phyloP scores from a whole-genome alignment of 2,113 vertebrate species.

The Lipophrys pholis region DNA sequence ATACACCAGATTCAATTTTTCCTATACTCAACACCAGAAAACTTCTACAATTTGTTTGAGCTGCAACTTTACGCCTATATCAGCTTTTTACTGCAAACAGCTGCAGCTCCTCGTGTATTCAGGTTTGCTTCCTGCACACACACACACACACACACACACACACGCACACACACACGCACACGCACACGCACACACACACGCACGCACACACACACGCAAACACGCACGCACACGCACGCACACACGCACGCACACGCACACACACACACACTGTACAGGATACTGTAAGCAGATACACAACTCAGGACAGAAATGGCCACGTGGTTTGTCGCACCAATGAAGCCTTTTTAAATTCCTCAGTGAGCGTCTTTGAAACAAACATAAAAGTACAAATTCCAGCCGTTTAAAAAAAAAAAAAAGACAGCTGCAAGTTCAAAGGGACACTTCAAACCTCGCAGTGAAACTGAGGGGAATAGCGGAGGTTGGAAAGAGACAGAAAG shows the following conservation, averaged over 20 bases:
- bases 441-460: conserved; percentile 47
- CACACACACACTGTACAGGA: neutral
- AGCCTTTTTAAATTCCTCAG: conserved; percentile 10
- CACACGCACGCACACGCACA: too few species aligned
- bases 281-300: conserved; percentile 8
- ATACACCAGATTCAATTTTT: conserved; percentile 15
- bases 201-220: too few species aligned
- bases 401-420: conserved; percentile 46
- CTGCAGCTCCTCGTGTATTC: conserved; percentile 28
- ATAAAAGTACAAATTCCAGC: conserved; percentile 47
- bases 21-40: conserved; percentile 20
- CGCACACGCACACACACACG: too few species aligned
- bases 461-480: conserved; percentile 48
- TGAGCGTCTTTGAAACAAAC: conserved; percentile 52
- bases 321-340: conserved; percentile 17
- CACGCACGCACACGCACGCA: conserved; percentile 2
- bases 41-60: conserved; percentile 45
- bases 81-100: conserved; percentile 55
- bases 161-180: too few species aligned
- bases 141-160: neutral
- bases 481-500: conserved; percentile 62
- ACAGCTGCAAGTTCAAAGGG: conserved; percentile 52
- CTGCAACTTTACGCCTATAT: conserved; percentile 47
- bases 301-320: conserved; percentile 10
- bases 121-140: conserved; percentile 16